Percentiles rank a stretch among this genome's conserved stretches.
These are phyloP conservation scores for Coregonus sp. DNA, from an alignment of 2,797 vertebrate genomes.

Conservation along the genomic window DNA sequence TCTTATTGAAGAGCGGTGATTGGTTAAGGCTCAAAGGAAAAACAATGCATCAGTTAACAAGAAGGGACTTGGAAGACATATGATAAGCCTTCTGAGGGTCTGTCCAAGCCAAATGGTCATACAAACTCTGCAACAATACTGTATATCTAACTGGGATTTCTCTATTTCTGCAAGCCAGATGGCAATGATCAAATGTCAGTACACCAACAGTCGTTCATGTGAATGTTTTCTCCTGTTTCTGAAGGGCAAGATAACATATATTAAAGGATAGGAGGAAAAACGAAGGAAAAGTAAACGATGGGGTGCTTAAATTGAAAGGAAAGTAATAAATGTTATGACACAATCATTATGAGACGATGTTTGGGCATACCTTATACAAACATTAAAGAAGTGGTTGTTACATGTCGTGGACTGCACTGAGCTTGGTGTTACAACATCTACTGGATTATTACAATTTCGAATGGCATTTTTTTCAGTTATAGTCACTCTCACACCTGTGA, in stretches of 20 bases:
- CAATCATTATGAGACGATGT: no score
- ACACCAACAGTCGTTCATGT: not conserved
- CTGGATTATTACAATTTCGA: no score
- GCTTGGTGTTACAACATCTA: no score
- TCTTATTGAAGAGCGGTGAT: constrained; percentile 1
- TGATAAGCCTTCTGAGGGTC: not conserved
- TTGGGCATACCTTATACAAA: no score
- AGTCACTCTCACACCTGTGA: no score
- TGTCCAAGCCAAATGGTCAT: not conserved
- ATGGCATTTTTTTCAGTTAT: not conserved
- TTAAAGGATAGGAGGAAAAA: not conserved
- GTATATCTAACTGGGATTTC: not conserved
- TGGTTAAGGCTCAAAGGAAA: not conserved
- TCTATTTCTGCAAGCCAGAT: not conserved
- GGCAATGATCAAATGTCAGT: not conserved
- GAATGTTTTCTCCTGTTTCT: not conserved
- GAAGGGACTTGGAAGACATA: not conserved
- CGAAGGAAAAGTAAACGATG: not conserved
- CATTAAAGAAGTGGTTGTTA: no score
- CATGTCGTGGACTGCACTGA: no score
- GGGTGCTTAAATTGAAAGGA: not conserved
- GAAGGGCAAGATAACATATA: not conserved
- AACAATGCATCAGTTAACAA: not conserved
- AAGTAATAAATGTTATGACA: no score
- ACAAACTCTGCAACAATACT: not conserved